These are phyloP conservation scores for Tigriopus japonicus DNA, from an alignment of 1,140 invertebrate species.

Conservation along the genomic window DNA sequence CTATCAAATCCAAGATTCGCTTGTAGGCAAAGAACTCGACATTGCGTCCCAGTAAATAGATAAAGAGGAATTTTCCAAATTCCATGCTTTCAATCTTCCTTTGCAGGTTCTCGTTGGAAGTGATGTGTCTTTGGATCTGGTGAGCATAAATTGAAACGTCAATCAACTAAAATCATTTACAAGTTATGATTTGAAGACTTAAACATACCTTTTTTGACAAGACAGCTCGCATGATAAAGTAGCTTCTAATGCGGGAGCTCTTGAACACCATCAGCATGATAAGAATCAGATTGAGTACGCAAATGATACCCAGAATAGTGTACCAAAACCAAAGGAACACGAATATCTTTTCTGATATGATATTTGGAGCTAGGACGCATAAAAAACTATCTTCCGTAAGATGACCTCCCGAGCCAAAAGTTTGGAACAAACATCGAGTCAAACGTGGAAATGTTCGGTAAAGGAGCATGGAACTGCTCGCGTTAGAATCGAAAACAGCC, in stretches of 20 bases:
- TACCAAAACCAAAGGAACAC: conserved; percentile 21
- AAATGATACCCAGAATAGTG: conserved; percentile 18
- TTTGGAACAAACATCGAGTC: not conserved
- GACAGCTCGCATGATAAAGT: not conserved
- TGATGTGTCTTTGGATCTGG: not conserved
- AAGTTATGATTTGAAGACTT: not conserved
- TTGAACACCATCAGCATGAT: not conserved
- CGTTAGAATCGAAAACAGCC: not conserved
- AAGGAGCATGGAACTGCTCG: not conserved
- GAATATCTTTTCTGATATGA: conserved; percentile 22
- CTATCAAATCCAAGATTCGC: not conserved
- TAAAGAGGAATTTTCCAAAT: conserved; percentile 6
- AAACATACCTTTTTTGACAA: not conserved
- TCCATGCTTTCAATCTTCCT: not conserved
- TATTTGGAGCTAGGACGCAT: conserved; percentile 20
- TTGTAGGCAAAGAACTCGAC: not conserved
- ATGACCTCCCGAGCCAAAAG: not conserved
- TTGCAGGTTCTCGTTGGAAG: not conserved
- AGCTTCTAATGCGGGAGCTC: not conserved
- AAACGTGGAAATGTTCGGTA: not conserved
- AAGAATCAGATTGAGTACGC: conserved; percentile 14
- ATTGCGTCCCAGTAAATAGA: conserved; percentile 7
- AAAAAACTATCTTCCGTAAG: conserved; percentile 17
- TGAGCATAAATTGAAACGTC: too few relatives aligned
- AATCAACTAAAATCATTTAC: not conserved